Evolutionary conservation across 2,888 invertebrate genomes (phyloP).

Genomic region (Cancer borealis): DNA sequence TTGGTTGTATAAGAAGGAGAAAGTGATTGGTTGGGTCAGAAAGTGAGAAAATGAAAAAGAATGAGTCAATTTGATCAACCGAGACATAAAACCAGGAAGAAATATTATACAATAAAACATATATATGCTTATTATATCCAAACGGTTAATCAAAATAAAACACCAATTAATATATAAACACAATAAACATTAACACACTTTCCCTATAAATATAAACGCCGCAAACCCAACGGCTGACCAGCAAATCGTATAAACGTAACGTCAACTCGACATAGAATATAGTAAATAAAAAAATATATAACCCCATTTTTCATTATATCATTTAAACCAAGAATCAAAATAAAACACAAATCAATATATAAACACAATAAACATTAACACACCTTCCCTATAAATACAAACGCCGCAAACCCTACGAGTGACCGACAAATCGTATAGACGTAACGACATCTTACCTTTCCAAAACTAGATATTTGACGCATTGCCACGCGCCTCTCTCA

Average conservation of each 20-base stretch:
- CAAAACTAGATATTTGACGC: slow-evolving; percentile 85
- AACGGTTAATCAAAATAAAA: no score
- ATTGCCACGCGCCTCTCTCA: slow-evolving; percentile 87
- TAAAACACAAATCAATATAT: not conserved
- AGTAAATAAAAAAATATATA: no score
- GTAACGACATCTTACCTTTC: slow-evolving; percentile 80
- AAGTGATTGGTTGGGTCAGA: not conserved
- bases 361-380: not conserved
- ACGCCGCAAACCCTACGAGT: no score
- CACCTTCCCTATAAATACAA: no score
- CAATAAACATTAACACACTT: no score
- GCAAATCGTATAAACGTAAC: no score
- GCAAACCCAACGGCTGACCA: no score
- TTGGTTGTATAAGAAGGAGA: not conserved
- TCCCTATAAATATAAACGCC: no score
- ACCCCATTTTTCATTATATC: not conserved
- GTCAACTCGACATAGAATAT: no score
- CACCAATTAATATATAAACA: no score
- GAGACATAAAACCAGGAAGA: not conserved
- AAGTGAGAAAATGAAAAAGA: not conserved
- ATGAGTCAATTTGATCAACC: not conserved
- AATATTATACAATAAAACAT: not conserved
- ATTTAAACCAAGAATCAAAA: not conserved
- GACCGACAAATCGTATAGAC: no score
- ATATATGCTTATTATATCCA: not conserved